phyloP scores from a whole-genome alignment of 1,140 invertebrate genomes.

The Zaprionus lachaisei region DNA sequence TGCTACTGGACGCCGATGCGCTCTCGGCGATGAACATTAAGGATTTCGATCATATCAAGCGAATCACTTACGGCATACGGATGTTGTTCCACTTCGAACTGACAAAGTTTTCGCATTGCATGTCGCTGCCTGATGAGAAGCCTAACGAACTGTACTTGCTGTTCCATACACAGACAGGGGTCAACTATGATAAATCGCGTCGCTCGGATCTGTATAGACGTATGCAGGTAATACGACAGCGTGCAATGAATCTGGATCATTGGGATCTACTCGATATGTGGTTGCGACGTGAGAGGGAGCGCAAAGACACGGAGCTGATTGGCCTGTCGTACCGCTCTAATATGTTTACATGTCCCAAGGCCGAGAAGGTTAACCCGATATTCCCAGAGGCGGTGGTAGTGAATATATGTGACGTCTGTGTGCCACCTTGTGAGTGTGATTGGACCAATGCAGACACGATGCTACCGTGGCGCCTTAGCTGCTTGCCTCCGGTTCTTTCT shows the following conservation, averaged over 20 bases:
- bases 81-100: constrained; percentile 70
- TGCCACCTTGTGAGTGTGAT: constrained; percentile 65
- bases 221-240: constrained; percentile 60
- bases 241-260: constrained; percentile 52
- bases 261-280: constrained; percentile 66
- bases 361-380: accelerated
- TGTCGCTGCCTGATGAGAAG: constrained; percentile 54
- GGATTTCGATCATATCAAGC: constrained; percentile 65
- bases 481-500: constrained; percentile 4
- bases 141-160: constrained; percentile 67
- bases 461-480: constrained; percentile 54
- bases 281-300: constrained; percentile 52
- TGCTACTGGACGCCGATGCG: constrained; percentile 69
- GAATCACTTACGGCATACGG: constrained; percentile 65
- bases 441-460: constrained; percentile 44
- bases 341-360: constrained; percentile 35
- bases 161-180: constrained; percentile 64
- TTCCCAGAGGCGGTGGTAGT: background rate
- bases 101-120: constrained; percentile 54
- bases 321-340: constrained; percentile 18
- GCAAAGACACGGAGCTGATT: constrained; percentile 39
- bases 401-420: constrained; percentile 43
- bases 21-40: constrained; percentile 71
- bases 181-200: constrained; percentile 57
- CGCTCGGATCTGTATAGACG: constrained; percentile 59